Conservation (phyloP, 1,140 invertebrate genomes). For the Prorops nasuta region DNA sequence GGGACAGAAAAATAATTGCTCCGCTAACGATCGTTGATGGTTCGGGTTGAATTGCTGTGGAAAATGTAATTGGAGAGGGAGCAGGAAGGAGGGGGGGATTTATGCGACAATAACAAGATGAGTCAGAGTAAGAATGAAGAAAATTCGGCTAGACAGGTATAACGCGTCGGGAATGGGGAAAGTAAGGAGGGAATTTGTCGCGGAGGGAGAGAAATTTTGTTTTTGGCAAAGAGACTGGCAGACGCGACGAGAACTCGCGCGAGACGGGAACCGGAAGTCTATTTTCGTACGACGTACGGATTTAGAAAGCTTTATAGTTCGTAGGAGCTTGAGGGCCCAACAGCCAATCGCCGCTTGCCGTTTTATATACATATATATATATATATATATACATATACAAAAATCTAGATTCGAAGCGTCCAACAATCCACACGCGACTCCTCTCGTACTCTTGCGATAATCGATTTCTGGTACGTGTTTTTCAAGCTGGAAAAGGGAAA, state of each 20-base stretch:
- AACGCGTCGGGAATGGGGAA: not conserved
- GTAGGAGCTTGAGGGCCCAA: conserved; percentile 30
- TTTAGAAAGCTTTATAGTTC: conserved; percentile 57
- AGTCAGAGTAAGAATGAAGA: too few relatives aligned
- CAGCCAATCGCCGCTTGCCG: conserved; percentile 17
- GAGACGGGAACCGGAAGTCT: conserved; percentile 57
- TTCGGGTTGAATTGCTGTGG: too few relatives aligned
- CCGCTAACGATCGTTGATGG: too few relatives aligned
- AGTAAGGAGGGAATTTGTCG: not conserved
- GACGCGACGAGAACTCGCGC: conserved; percentile 11
- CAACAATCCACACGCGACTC: not conserved
- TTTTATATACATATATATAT: conserved; percentile 7
- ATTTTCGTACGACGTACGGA: conserved; percentile 51
- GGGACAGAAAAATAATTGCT: too few relatives aligned
- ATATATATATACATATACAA: too few relatives aligned
- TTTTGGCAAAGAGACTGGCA: conserved; percentile 27
- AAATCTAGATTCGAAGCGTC: conserved; percentile 15
- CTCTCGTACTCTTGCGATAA: not conserved
- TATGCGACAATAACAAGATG: too few relatives aligned
- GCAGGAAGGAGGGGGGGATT: too few relatives aligned
- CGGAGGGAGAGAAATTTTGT: conserved; percentile 1
- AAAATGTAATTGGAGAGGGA: too few relatives aligned
- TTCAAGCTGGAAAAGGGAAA: too few relatives aligned
- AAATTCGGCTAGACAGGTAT: not conserved
- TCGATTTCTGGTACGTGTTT: too few relatives aligned